Base-by-base conservation (phyloP, 2,888 invertebrate species). In the Caenorhabditis becei region DNA sequence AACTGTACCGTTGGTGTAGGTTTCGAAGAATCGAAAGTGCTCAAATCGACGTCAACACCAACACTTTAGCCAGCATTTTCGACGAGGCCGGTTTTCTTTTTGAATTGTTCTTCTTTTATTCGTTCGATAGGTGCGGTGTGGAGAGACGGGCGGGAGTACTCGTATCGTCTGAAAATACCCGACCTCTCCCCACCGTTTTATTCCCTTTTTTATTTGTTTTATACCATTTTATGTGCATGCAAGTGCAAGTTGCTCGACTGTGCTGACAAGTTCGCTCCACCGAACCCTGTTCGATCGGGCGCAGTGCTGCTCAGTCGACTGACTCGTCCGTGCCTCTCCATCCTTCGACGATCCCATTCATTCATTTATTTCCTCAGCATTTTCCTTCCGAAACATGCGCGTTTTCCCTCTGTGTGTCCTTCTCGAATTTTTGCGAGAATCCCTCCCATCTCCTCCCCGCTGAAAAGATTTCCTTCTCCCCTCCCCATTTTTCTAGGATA, bases 341-440 rank as follows among this genome's bases (percentile, higher is more conserved):
- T 3, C 41, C 41, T 41, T 14, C 41, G 41, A 41, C 41, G 41
- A 41, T 41, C 41, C 41, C 41, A 41, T n/a, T n/a, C 41, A 41
- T 41, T 41, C 41, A 41, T 41, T 41, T 41, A 41, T 41, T n/a
- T 26, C 41, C 51, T 23, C 24, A 26, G 71, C 56, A 63, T 62
- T 72, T 72, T 65, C 65, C 24, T 49, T 63, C 37, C 49, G 72
- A 63, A 72, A 65, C 56, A 62, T 65, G 58, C 72, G 65, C 35
- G 56, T 72, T 62, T 37, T 44, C 20, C 14, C 20, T 61, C 53
- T 72, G 54, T 62, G 44, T 53, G 54, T 47, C 41, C 54, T 72
- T 72, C 74, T 74, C 74, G 74, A 74, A 58, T 66, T 66, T 74
- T 74, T 74, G 28, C 74, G 74, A 74, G 74, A 74, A 65, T 56